These are phyloP conservation scores for Psittacula cyanocephala DNA, from an alignment of 2,113 vertebrate species.

Conservation along the genomic window DNA sequence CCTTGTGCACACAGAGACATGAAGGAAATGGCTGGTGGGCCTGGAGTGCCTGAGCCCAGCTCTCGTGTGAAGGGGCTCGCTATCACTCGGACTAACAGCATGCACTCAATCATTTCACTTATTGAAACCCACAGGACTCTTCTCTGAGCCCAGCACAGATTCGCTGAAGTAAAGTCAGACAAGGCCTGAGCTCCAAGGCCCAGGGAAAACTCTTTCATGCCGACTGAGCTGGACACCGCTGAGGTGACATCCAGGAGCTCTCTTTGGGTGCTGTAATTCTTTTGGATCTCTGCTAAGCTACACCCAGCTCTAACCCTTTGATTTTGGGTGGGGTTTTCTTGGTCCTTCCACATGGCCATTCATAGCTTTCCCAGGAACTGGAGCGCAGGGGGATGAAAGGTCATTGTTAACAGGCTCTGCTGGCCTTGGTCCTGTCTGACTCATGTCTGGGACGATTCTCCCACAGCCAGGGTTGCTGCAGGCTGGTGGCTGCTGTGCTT, in stretches of 20 bases:
- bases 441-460: not conserved
- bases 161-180: not conserved
- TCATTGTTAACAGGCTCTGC: fast-evolving
- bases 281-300: not conserved
- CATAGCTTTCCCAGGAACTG: not conserved
- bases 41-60: not conserved
- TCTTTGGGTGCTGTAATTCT: not conserved
- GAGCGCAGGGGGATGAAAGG: not conserved
- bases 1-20: not conserved
- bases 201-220: not conserved
- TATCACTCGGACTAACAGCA: not conserved
- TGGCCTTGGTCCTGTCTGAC: not conserved
- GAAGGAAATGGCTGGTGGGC: not conserved
- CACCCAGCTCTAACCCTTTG: not conserved
- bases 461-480: not conserved
- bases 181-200: not conserved
- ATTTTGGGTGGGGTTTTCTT: not conserved
- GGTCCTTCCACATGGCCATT: not conserved
- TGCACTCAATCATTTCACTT: fast-evolving
- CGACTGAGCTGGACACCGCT: fast-evolving
- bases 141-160: not conserved
- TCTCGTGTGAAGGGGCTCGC: fast-evolving
- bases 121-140: not conserved
- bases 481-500: not conserved
- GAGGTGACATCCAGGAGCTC: not conserved